Evolutionary conservation across 64 coral and sea anemone species (phyloP).

Genomic region (Actinia equina): DNA sequence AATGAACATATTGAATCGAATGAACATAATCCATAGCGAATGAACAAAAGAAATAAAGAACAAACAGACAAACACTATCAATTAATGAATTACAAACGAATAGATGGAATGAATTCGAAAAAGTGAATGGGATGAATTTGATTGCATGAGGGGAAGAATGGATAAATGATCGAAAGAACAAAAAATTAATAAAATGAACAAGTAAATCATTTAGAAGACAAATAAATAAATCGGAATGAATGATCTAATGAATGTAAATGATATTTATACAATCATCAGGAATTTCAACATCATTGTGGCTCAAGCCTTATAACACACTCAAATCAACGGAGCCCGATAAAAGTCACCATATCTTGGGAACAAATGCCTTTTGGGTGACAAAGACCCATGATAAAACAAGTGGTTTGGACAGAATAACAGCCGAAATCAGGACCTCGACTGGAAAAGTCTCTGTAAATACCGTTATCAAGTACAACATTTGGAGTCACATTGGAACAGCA

Average conservation of each 20-base stretch:
- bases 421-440: background rate
- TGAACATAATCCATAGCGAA: too few species aligned
- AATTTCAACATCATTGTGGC: constrained; percentile 1
- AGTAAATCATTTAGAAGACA: background rate
- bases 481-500: background rate
- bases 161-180: too few species aligned
- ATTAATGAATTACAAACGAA: too few species aligned
- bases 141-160: too few species aligned
- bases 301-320: background rate
- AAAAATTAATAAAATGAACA: too few species aligned
- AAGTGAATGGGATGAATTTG: too few species aligned
- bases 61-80: too few species aligned
- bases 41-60: too few species aligned
- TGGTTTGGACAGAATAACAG: background rate
- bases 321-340: background rate
- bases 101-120: too few species aligned
- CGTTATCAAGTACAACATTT: background rate
- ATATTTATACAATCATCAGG: background rate
- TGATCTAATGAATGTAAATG: background rate
- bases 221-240: background rate
- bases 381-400: background rate
- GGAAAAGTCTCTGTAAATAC: background rate
- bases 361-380: background rate
- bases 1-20: too few species aligned
- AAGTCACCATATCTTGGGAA: background rate